Percentiles rank a stretch among this genome's conserved stretches.
phyloP scores from a whole-genome alignment of 2,888 invertebrate genomes.

The Isoperla grammatica region DNA sequence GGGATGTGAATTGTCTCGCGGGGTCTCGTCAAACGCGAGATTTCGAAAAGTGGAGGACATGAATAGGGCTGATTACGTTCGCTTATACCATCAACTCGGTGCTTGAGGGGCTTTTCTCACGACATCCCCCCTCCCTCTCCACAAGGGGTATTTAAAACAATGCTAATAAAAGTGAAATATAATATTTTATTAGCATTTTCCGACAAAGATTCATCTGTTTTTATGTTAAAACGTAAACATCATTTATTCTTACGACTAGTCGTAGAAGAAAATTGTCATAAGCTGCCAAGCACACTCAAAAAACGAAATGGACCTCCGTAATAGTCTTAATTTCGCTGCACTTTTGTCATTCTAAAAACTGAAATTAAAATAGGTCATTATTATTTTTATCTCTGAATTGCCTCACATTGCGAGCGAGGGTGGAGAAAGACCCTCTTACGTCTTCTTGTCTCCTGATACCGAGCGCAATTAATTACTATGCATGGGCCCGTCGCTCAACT shows the following conservation, averaged over 20 bases:
- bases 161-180: background rate
- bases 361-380: conserved; percentile 14
- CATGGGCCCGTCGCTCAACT: too few species aligned
- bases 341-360: background rate
- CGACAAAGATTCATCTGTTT: conserved; percentile 10
- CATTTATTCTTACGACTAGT: conserved; percentile 8
- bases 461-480: too few species aligned
- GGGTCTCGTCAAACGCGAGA: too few species aligned
- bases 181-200: conserved; percentile 16
- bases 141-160: conserved; percentile 16
- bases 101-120: too few species aligned
- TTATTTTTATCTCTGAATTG: conserved; percentile 15
- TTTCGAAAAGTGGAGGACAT: too few species aligned
- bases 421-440: too few species aligned
- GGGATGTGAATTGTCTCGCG: too few species aligned
- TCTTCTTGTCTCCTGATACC: too few species aligned
- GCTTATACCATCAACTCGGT: too few species aligned
- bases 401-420: background rate
- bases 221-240: conserved; percentile 16
- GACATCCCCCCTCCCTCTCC: too few species aligned
- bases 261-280: conserved; percentile 10
- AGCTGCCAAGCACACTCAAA: background rate
- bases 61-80: too few species aligned
- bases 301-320: background rate
- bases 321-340: conserved; percentile 11